Conservation (phyloP, 1,140 invertebrate genomes). For the Eueides isabella region DNA sequence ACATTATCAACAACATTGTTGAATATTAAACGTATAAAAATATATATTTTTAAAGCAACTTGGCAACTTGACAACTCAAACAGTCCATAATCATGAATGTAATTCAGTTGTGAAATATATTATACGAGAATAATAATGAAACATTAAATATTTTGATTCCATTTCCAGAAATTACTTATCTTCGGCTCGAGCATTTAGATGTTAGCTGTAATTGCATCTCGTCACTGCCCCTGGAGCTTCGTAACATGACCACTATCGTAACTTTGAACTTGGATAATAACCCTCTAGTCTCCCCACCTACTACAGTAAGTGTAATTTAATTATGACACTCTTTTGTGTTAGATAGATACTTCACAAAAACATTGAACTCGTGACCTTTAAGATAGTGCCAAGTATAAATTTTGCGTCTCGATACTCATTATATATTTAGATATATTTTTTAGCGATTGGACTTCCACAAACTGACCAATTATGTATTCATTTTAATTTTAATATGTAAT, state of each 20-base stretch:
- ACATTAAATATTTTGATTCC: constrained; percentile 15
- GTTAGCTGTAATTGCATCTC: constrained; percentile 94
- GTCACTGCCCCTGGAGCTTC: constrained; percentile 91
- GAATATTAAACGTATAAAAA: not conserved
- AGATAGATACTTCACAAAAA: not conserved
- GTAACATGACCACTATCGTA: constrained; percentile 91
- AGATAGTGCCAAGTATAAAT: not conserved
- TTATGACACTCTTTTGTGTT: not conserved
- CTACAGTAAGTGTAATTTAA: constrained; percentile 87
- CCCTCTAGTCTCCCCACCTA: constrained; percentile 94
- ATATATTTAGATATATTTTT: not conserved
- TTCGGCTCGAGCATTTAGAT: constrained; percentile 92
- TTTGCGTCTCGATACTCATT: not conserved
- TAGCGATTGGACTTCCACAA: not conserved
- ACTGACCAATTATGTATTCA: not conserved
- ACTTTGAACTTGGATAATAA: constrained; percentile 93
- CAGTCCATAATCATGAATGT: too few species aligned
- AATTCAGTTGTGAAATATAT: not conserved
- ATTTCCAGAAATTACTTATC: constrained; percentile 91
- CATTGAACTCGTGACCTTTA: not conserved
- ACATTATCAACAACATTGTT: too few species aligned
- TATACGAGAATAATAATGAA: not conserved
- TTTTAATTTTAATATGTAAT: constrained; percentile 3
- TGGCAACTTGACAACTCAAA: too few species aligned
- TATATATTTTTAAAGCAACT: too few species aligned